Base-by-base conservation (phyloP, 2,888 invertebrate species). In the Glyphotaelius pellucidus region DNA sequence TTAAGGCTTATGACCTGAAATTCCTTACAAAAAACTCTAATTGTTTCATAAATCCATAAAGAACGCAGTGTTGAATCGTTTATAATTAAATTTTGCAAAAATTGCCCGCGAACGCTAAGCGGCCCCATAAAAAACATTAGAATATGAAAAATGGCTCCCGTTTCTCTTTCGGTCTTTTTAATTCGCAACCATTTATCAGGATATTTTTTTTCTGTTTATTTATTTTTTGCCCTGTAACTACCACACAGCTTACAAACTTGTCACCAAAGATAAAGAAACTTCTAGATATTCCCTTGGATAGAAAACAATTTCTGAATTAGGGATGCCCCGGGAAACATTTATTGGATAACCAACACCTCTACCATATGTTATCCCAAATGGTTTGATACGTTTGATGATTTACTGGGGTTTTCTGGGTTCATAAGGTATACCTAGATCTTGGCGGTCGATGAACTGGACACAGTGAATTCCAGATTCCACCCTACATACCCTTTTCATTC, bases 151-250 rank as follows among this genome's bases (percentile, higher is more conserved):
- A 86, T 86, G 86, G 32, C 38, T 25, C 35, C n/a, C 86, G 86
- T 86, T 86, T 86, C 86, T 86, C 86, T 86, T 86, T 86, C 25
- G 83, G 42, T 42, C 30, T 25, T 86, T 85, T 86, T 86, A 86
- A 86, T 86, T 86, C 47, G n/a, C 42, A 3, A 47, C 47, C 42
- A 86, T 86, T 86, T 86, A 86, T 42, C 35, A 86, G 86, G 47
- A 30, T 42, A 42, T 25, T 86, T 86, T 84, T 35, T 32, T 30
- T 25, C 42, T 86, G 86, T 86, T 86, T 86, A 42, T 85, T 85
- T 86, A 42, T 85, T 85, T 85, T 86, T 86, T 42, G 42, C 30
- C 42, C n/a, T n/a, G 86, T n/a, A 86, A 42, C 86, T 47, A 35
- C 25, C 35, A 25, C 25, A 83, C 67, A 67, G 67, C 67, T 67